Percentiles rank a stretch among this genome's conserved stretches.
phyloP scores from a whole-genome alignment of 2,113 vertebrate genomes.

The Microtus ochrogaster region DNA sequence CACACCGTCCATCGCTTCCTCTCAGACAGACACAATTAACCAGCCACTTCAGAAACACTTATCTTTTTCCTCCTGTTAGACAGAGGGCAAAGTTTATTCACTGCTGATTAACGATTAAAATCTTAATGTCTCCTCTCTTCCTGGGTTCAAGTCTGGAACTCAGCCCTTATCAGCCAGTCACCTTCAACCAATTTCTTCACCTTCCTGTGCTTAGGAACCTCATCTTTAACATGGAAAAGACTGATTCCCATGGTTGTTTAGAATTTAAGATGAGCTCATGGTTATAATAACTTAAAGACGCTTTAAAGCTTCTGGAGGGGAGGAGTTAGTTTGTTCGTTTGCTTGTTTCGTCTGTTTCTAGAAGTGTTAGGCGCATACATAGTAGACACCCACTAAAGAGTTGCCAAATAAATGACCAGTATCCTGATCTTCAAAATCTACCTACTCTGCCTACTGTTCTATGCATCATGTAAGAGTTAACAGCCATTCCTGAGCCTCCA shows the following conservation, averaged over 20 bases:
- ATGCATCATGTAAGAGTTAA: background rate
- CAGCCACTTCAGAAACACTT: background rate
- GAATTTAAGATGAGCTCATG: background rate
- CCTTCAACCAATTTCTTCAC: background rate
- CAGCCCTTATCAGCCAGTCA: background rate
- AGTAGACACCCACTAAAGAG: background rate
- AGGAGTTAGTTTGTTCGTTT: background rate
- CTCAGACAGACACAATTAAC: background rate
- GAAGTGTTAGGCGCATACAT: background rate
- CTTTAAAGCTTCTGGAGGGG: background rate
- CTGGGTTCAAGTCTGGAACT: conserved; percentile 14
- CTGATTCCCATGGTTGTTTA: background rate
- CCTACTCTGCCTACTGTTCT: background rate
- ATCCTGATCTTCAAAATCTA: background rate
- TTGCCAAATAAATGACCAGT: background rate
- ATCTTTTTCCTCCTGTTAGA: background rate
- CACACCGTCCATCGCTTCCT: background rate
- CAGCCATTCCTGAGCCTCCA: background rate
- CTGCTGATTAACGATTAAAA: background rate
- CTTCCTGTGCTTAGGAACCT: background rate
- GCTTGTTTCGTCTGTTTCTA: background rate
- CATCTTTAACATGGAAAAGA: background rate
- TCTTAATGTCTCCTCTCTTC: background rate
- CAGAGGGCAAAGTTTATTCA: background rate
- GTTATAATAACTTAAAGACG: background rate